Conservation (phyloP, 2,797 vertebrate species). For the Otus scops region DNA sequence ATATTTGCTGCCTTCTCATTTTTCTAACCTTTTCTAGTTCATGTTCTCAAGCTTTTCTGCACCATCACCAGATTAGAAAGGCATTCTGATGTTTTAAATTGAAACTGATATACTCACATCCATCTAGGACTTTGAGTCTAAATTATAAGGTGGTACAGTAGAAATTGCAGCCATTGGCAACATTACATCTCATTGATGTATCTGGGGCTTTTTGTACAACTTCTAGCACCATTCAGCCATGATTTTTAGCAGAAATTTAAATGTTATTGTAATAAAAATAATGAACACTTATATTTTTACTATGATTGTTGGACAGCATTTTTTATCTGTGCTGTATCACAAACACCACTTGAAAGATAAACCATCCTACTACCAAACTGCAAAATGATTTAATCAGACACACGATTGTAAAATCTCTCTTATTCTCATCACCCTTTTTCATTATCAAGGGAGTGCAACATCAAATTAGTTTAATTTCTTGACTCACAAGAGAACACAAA, state of each 20-base stretch:
- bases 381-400: not conserved
- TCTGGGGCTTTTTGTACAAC: not conserved
- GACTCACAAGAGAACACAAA: not conserved
- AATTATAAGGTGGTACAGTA: not conserved
- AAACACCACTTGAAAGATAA: not conserved
- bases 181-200: not conserved
- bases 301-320: not conserved
- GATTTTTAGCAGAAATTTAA: not conserved
- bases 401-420: not conserved
- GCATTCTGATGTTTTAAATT: not conserved
- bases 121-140: not conserved
- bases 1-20: not conserved
- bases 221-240: not conserved
- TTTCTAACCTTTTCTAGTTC: not conserved
- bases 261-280: not conserved
- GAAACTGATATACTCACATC: not conserved
- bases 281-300: not conserved
- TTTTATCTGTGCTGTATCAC: not conserved
- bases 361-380: not conserved
- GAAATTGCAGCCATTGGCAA: not conserved
- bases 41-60: not conserved
- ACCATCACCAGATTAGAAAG: not conserved
- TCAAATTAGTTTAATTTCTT: slow-evolving; percentile 1
- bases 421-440: not conserved
- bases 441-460: not conserved